These are phyloP conservation scores for Mallotus villosus DNA, from an alignment of 2,797 vertebrate species.

Conservation along the genomic window DNA sequence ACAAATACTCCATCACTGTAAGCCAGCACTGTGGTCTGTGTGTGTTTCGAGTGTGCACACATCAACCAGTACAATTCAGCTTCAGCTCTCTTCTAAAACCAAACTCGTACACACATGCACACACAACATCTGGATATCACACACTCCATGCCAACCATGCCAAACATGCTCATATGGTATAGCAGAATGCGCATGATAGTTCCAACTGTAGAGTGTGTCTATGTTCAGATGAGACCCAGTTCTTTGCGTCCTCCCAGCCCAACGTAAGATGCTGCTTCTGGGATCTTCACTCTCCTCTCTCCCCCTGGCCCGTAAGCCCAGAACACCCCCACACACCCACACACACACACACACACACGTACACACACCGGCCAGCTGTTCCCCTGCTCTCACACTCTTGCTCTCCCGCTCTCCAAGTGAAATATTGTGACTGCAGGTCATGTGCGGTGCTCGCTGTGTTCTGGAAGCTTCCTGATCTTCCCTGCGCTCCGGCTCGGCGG, in stretches of 20 bases:
- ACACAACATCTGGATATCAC: neutral
- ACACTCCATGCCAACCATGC: neutral
- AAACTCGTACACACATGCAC: neutral
- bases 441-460: neutral
- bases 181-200: neutral
- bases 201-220: neutral
- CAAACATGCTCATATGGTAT: neutral
- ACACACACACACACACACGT: neutral
- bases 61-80: too few species aligned
- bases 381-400: neutral
- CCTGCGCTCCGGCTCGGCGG: neutral
- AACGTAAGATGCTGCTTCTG: neutral
- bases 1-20: neutral
- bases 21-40: too few species aligned
- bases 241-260: too few species aligned
- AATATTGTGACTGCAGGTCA: conserved; percentile 1
- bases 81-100: too few species aligned
- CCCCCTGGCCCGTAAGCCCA: too few species aligned
- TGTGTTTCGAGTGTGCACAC: too few species aligned
- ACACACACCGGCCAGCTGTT: conserved; percentile 8
- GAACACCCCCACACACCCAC: neutral
- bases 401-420: conserved; percentile 3
- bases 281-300: neutral
- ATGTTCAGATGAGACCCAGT: too few species aligned
- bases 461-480: conserved; percentile 4